Evolutionary conservation across 2,113 vertebrate species (phyloP).

Genomic region (Pseudorhombus dupliciocellatus): DNA sequence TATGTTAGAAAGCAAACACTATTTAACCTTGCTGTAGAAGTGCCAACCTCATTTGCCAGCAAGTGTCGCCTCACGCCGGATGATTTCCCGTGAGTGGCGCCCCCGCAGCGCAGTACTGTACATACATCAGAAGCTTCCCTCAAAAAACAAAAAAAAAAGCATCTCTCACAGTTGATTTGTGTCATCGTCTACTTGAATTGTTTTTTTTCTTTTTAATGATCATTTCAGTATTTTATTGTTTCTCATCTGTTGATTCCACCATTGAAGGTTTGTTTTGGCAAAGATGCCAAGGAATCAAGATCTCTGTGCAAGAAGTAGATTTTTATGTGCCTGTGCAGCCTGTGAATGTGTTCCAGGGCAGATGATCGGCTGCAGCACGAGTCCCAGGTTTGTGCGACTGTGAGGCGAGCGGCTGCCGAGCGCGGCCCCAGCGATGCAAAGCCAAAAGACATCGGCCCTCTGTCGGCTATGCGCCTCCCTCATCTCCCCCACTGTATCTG

Average conservation of each 20-base stretch:
- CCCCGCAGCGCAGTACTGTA: constrained; percentile 72
- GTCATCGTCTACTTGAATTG: constrained; percentile 60
- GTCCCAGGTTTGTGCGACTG: constrained; percentile 46
- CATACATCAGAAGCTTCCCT: constrained; percentile 64
- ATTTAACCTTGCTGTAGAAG: constrained; percentile 88
- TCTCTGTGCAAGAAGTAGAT: constrained; percentile 15
- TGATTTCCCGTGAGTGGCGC: constrained; percentile 82
- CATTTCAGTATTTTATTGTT: constrained; percentile 60
- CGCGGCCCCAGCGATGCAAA: constrained; percentile 45
- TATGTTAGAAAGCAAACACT: constrained; percentile 82
- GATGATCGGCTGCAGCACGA: constrained; percentile 35
- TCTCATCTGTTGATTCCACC: constrained; percentile 34
- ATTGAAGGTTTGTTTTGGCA: constrained; percentile 9
- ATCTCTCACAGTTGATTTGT: constrained; percentile 47
- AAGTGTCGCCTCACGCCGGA: constrained; percentile 76
- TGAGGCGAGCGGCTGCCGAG: constrained; percentile 45
- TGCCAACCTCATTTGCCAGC: constrained; percentile 84
- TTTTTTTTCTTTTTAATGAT: constrained; percentile 62
- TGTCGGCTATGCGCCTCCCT: constrained; percentile 68
- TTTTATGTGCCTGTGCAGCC: constrained; percentile 54
- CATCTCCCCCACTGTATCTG: constrained; percentile 76
- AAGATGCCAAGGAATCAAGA: constrained; percentile 41
- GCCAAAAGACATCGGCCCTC: constrained; percentile 43
- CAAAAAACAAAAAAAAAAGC: constrained; percentile 49
- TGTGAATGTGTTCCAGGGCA: constrained; percentile 50